Evolutionary conservation across 2,888 invertebrate genomes (phyloP).

Genomic region (Pimpla rufipes): DNA sequence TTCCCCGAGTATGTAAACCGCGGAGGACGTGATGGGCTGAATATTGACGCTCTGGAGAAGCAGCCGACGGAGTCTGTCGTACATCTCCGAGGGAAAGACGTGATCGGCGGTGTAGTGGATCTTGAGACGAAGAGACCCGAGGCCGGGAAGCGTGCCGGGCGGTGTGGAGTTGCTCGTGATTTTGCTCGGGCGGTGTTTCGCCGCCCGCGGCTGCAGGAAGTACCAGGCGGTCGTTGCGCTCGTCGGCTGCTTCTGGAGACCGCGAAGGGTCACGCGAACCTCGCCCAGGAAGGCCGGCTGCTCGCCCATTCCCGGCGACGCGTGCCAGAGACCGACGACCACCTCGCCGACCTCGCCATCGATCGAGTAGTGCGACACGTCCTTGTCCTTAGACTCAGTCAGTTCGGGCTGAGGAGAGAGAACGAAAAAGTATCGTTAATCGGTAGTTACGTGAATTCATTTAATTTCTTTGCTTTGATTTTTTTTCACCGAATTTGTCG

Average conservation of each 20-base stretch:
- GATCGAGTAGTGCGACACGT: constrained; percentile 82
- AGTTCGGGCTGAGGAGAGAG: constrained; percentile 78
- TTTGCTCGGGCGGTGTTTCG: constrained; percentile 87
- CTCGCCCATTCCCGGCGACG: constrained; percentile 91
- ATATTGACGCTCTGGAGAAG: constrained; percentile 91
- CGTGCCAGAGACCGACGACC: constrained; percentile 95
- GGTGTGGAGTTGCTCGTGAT: constrained; percentile 90
- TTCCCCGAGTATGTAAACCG: constrained; percentile 94
- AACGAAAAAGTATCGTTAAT: not conserved
- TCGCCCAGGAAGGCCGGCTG: constrained; percentile 96
- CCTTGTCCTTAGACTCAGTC: constrained; percentile 82
- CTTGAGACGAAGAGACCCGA: constrained; percentile 94
- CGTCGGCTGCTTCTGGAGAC: constrained; percentile 88
- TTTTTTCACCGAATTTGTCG: no score
- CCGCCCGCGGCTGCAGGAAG: constrained; percentile 90
- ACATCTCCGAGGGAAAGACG: constrained; percentile 94
- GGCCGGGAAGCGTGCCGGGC: constrained; percentile 90
- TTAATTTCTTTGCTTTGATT: not conserved
- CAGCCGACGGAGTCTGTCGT: constrained; percentile 91
- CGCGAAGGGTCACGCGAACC: constrained; percentile 92
- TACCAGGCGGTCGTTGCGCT: constrained; percentile 92
- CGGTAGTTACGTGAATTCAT: not conserved
- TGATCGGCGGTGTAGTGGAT: constrained; percentile 96
- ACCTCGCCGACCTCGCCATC: constrained; percentile 92
- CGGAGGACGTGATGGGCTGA: constrained; percentile 92